phyloP scores from a whole-genome alignment of 2,113 vertebrate genomes.

The Bucco capensis region DNA sequence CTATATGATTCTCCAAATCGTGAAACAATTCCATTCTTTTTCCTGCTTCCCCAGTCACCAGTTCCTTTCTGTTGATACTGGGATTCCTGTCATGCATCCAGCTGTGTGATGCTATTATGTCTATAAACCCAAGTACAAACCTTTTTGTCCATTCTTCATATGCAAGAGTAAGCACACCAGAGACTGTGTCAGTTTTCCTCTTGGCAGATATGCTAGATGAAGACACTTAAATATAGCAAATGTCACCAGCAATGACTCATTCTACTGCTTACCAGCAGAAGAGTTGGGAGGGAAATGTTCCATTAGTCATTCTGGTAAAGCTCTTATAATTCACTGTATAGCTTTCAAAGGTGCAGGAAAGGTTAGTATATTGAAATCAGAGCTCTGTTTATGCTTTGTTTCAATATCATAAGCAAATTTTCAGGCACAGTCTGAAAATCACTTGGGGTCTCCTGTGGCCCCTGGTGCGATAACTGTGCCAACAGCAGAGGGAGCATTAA shows the following conservation, averaged over 20 bases:
- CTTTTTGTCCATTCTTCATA: neutral
- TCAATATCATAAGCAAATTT: neutral
- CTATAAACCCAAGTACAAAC: neutral
- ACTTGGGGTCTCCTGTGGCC: too few relatives aligned
- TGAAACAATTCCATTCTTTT: neutral
- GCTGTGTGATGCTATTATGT: neutral
- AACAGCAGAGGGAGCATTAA: too few relatives aligned
- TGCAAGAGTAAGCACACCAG: neutral
- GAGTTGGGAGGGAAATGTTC: neutral
- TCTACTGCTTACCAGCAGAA: neutral
- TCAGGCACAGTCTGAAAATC: too few relatives aligned
- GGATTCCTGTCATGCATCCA: neutral
- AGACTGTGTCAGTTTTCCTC: neutral
- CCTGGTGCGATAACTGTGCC: too few relatives aligned
- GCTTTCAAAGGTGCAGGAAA: neutral
- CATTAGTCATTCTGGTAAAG: neutral
- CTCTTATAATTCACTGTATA: neutral
- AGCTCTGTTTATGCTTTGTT: neutral
- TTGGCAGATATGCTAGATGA: neutral
- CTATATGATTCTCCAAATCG: neutral
- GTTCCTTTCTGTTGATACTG: neutral
- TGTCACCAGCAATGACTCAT: neutral
- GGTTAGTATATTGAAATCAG: neutral
- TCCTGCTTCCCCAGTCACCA: neutral
- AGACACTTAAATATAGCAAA: neutral